Percentiles rank a stretch among this genome's conserved stretches.
These are phyloP conservation scores for Chironomus tepperi DNA, from an alignment of 1,140 invertebrate genomes.

Conservation along the genomic window DNA sequence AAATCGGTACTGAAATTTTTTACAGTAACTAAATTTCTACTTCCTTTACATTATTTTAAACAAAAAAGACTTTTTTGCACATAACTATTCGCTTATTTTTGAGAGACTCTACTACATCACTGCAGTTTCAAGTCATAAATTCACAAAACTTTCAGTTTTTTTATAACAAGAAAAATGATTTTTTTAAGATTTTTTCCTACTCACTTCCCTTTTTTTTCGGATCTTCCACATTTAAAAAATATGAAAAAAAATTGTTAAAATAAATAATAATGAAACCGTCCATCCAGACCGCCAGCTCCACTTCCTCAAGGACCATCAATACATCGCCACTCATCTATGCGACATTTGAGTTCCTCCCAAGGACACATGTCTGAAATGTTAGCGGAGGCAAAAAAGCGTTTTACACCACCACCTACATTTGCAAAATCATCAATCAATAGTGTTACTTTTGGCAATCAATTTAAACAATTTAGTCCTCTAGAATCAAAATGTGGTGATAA, in stretches of 20 bases:
- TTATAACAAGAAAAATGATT: not conserved
- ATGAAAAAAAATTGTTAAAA: not conserved
- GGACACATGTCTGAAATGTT: not conserved
- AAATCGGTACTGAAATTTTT: constrained; percentile 34
- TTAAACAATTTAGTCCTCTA: not conserved
- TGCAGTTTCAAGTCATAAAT: not conserved
- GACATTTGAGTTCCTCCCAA: constrained; percentile 32
- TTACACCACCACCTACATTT: not conserved
- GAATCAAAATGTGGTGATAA: not conserved
- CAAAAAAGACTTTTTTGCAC: not conserved
- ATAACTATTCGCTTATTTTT: too few relatives aligned
- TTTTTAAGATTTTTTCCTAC: not conserved
- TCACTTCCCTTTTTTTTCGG: not conserved
- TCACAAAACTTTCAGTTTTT: not conserved
- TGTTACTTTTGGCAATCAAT: constrained; percentile 8
- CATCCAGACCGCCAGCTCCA: constrained; percentile 34
- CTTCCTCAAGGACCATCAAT: constrained; percentile 39
- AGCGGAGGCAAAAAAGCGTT: not conserved
- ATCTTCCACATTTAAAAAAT: constrained; percentile 22
- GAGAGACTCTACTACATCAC: not conserved
- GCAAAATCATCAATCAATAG: constrained; percentile 9
- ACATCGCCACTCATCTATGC: constrained; percentile 39
- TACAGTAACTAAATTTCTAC: not conserved
- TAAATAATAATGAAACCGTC: not conserved
- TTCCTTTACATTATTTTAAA: not conserved